Evolutionary conservation across 2,797 vertebrate species (phyloP).

Genomic region (Gastrophryne carolinensis): DNA sequence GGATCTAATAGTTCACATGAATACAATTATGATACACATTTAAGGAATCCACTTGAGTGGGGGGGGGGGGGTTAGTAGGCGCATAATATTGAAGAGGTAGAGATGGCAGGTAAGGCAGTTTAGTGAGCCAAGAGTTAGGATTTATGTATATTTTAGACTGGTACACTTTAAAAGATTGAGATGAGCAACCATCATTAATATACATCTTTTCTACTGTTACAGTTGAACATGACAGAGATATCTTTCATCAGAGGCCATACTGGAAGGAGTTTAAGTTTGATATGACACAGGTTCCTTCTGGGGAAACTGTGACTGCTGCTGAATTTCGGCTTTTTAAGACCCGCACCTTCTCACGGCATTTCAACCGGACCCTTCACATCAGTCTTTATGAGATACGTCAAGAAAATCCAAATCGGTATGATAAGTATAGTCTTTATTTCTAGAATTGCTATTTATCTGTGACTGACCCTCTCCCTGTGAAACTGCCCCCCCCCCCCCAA

Average conservation of each 20-base stretch:
- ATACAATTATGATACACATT: too few species aligned
- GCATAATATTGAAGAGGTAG: too few species aligned
- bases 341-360: conserved; percentile 67
- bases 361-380: conserved; percentile 84
- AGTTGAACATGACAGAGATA: conserved; percentile 87
- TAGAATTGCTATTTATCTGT: not conserved
- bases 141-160: too few species aligned
- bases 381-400: conserved; percentile 85
- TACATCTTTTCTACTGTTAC: conserved; percentile 34
- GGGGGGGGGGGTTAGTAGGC: too few species aligned
- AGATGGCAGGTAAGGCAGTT: too few species aligned
- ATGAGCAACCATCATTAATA: too few species aligned
- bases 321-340: conserved; percentile 94
- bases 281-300: conserved; percentile 85
- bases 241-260: conserved; percentile 82
- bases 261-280: conserved; percentile 97
- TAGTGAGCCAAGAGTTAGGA: too few species aligned
- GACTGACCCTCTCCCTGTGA: not conserved
- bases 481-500: not conserved
- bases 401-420: conserved; percentile 79
- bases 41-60: too few species aligned
- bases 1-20: too few species aligned
- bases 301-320: conserved; percentile 84
- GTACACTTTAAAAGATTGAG: too few species aligned
- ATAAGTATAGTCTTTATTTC: not conserved